Conservation (phyloP, 2,888 invertebrate species). For the Taphrorychus bicolor region DNA sequence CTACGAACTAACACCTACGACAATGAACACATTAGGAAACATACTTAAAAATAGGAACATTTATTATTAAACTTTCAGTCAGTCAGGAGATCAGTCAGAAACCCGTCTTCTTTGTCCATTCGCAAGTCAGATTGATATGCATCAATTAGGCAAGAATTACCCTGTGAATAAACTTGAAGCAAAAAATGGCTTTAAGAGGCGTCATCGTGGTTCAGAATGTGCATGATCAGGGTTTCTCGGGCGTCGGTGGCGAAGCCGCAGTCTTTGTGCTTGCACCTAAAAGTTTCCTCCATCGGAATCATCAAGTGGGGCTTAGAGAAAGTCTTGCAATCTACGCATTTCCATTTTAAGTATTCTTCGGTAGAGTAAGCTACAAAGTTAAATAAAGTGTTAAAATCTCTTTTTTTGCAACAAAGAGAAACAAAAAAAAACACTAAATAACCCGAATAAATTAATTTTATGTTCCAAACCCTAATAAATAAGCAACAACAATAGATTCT, state of each 20-base stretch:
- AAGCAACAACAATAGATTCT: not conserved
- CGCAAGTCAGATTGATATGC: not conserved
- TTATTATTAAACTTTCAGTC: not conserved
- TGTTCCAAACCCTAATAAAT: not conserved
- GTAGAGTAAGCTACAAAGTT: not conserved
- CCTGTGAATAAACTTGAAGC: not conserved
- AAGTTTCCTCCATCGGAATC: slow-evolving; percentile 26
- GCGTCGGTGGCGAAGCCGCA: slow-evolving; percentile 42
- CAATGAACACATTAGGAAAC: not conserved
- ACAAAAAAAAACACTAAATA: not conserved
- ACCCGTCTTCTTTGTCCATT: not conserved
- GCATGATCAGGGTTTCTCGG: slow-evolving; percentile 41
- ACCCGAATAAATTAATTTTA: not conserved
- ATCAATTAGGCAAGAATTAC: not conserved
- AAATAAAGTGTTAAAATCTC: not conserved
- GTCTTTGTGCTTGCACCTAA: slow-evolving; percentile 39
- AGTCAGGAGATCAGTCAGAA: not conserved
- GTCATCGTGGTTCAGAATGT: slow-evolving; percentile 40
- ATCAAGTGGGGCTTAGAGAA: slow-evolving; percentile 26
- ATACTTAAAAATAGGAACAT: not conserved
- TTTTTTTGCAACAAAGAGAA: no score
- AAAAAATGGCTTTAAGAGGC: slow-evolving; percentile 9
- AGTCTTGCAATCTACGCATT: slow-evolving; percentile 6
- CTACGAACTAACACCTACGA: not conserved
- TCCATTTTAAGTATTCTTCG: slow-evolving; percentile 1